Evolutionary conservation across 1,140 invertebrate species (phyloP), one percentile per base, ranked within the genome.

Genomic region (Anastrepha ludens): DNA sequence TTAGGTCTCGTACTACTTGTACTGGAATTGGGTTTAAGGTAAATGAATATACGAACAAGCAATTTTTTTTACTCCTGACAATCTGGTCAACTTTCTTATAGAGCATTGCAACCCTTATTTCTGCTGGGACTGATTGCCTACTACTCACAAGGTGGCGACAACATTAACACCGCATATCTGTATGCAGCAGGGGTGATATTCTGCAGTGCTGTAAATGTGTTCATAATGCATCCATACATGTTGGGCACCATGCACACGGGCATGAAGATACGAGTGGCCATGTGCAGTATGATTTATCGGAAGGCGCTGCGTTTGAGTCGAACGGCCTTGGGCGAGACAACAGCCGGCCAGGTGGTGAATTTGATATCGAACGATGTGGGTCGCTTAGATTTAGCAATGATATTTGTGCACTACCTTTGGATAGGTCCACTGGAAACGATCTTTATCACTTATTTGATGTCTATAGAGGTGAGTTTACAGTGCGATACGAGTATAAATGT

Each of bases 281-380:
- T 96, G 90, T 97, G 96, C 89, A 96, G 96, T 0, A 94, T 98
- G 55, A 96, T 98, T 67, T 98, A 98, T 91, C 95, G 96, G 90
- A 98, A 98, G 95, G 94, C 96, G 2, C 90, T 97, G 13, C 94
- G 94, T 5, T 91, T 97, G 2, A 96, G 95, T 65, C 95, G 96
- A 89, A 95, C 94, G 2, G 96, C 97, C 1, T 91, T 98, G 55
- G 95, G 95, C 3, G 94, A 97, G 90, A 97, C 97, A 0, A 97
- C 97, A 1, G 95, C 96, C 39, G 98, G 98, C 2, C 96, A 99
- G 94, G 96, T 99, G 91, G 96, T 99, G 1, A 99, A 99, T 93
- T 94, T 99, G 4, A 94, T 99, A 87, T 98, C 98, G 1, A 99
- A 98, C 93, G 98, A 99, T 92, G 96, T 97, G 74, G 95, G 95